Evolutionary conservation across 2,888 invertebrate genomes (phyloP).

Genomic region (Sinotaia quadrata): DNA sequence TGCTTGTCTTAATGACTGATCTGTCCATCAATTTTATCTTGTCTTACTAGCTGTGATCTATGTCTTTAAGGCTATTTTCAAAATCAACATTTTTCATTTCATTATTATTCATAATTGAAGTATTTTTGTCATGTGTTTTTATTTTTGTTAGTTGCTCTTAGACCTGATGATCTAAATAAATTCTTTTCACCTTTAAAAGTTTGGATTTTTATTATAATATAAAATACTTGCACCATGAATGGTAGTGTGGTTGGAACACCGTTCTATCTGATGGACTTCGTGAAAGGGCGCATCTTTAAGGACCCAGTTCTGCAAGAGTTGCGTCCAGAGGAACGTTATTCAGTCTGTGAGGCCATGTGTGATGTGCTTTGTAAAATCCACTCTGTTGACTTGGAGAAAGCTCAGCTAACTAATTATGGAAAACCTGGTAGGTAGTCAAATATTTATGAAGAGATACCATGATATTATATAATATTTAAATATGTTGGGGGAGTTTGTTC

Average conservation of each 20-base stretch:
- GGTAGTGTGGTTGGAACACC: conserved; percentile 72
- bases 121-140: background rate
- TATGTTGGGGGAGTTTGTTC: no score
- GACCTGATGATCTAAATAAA: background rate
- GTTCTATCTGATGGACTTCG: conserved; percentile 73
- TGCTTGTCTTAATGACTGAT: no score
- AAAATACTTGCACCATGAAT: no score
- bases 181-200: no score
- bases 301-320: conserved; percentile 62
- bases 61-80: no score
- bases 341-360: conserved; percentile 56
- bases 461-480: no score
- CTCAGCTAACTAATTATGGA: conserved; percentile 68
- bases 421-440: conserved; percentile 52
- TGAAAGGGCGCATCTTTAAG: conserved; percentile 67
- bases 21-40: no score
- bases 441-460: background rate
- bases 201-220: no score
- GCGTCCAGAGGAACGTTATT: conserved; percentile 49
- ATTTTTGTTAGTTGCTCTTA: background rate
- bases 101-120: no score
- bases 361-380: conserved; percentile 69
- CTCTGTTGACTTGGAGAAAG: conserved; percentile 62
- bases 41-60: no score
- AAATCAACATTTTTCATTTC: no score